A percentile compares a stretch with the other conserved stretches of the same genome.
Evolutionary conservation across 2,797 vertebrate species (phyloP).

Genomic region (Allobates femoralis): DNA sequence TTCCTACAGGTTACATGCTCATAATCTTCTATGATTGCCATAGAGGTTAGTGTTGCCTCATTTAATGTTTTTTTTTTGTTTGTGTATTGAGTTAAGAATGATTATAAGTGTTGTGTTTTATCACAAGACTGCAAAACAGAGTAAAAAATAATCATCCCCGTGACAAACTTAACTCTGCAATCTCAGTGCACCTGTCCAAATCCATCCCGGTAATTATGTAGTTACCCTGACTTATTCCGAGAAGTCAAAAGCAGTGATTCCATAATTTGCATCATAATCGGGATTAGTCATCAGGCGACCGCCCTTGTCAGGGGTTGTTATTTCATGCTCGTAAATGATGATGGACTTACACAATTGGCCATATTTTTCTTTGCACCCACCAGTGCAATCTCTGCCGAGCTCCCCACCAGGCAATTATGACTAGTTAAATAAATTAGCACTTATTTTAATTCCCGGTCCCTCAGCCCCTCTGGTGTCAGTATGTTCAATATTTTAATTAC

Average conservation of each 20-base stretch:
- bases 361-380: conserved; percentile 74
- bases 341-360: conserved; percentile 82
- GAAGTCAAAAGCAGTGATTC: conserved; percentile 48
- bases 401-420: conserved; percentile 90
- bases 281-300: conserved; percentile 77
- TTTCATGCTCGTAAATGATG: conserved; percentile 79
- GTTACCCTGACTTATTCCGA: neutral
- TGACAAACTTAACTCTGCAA: neutral
- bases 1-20: too few relatives aligned
- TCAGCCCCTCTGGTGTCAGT: conserved; percentile 78
- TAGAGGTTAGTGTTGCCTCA: too few relatives aligned
- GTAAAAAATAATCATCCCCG: neutral
- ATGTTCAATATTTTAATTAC: conserved; percentile 89
- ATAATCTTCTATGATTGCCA: too few relatives aligned
- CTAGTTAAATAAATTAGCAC: conserved; percentile 96
- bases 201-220: conserved; percentile 1
- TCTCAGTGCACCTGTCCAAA: conserved; percentile 1
- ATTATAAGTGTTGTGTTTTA: too few relatives aligned
- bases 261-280: conserved; percentile 71
- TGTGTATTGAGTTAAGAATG: too few relatives aligned
- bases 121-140: neutral
- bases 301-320: conserved; percentile 73
- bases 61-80: too few relatives aligned
- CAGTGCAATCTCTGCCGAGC: conserved; percentile 77
- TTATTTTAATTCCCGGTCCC: conserved; percentile 81